phyloP scores from a whole-genome alignment of 2,797 vertebrate genomes.

The Botia kubotai region DNA sequence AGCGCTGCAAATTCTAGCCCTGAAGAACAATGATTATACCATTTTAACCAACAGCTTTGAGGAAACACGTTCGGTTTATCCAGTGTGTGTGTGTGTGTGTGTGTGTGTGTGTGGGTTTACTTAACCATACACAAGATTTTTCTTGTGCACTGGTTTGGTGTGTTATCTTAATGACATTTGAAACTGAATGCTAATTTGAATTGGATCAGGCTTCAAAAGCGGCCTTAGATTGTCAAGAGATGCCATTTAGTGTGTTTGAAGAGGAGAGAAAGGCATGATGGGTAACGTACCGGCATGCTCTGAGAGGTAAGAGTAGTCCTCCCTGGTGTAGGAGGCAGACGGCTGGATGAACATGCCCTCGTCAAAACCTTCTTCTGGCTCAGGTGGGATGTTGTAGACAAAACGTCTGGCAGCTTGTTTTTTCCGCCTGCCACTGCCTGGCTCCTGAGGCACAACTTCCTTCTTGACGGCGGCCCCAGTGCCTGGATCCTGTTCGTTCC shows the following conservation, averaged over 20 bases:
- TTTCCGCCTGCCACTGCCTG: constrained; percentile 93
- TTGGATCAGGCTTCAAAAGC: constrained; percentile 12
- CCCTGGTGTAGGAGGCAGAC: constrained; percentile 89
- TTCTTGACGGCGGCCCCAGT: constrained; percentile 76
- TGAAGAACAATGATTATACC: too few relatives aligned
- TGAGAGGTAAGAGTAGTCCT: constrained; percentile 93
- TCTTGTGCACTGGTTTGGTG: constrained; percentile 2
- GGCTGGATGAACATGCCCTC: constrained; percentile 92
- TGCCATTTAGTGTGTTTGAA: not conserved
- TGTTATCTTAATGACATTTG: not conserved
- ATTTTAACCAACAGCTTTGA: too few relatives aligned
- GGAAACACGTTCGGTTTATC: too few relatives aligned
- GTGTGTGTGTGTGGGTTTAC: too few relatives aligned
- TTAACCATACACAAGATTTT: too few relatives aligned
- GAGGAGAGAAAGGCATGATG: constrained; percentile 23
- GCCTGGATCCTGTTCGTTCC: constrained; percentile 86
- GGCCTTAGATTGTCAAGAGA: not conserved
- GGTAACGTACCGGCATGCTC: constrained; percentile 89
- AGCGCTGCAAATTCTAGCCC: too few relatives aligned
- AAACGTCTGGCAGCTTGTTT: constrained; percentile 93
- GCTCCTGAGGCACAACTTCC: constrained; percentile 79
- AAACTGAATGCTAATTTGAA: not conserved
- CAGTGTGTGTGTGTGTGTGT: too few relatives aligned
- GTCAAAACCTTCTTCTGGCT: constrained; percentile 91
- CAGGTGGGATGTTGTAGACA: constrained; percentile 97